Conservation (phyloP, 2,888 invertebrate species). For the Polietes domitor region DNA sequence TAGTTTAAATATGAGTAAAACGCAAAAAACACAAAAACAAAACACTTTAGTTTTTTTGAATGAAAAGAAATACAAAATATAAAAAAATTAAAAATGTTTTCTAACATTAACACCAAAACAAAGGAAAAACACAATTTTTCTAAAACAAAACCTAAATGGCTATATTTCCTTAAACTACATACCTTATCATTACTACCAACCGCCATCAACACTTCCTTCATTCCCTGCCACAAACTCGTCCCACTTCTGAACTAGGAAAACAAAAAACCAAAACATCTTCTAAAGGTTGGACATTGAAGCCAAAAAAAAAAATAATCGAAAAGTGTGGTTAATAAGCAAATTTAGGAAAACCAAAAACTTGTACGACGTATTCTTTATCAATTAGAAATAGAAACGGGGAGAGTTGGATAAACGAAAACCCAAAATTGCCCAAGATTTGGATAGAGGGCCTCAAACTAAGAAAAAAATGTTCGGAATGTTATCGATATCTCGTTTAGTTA, state of each 20-base stretch:
- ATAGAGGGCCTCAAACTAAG: no score
- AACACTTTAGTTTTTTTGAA: slow-evolving; percentile 1
- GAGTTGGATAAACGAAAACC: no score
- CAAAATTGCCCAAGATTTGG: no score
- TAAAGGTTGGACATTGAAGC: background rate
- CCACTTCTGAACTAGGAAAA: background rate
- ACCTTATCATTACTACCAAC: background rate
- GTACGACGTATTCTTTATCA: no score
- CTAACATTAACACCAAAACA: background rate
- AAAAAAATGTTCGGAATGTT: no score
- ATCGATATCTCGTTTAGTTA: no score
- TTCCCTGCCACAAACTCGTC: background rate
- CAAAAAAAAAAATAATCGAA: background rate
- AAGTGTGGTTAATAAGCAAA: background rate
- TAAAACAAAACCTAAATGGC: slow-evolving; percentile 9
- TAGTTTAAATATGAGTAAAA: slow-evolving; percentile 28
- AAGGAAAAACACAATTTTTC: background rate
- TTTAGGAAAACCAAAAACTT: no score
- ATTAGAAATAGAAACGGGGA: no score
- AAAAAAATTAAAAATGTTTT: slow-evolving; percentile 40
- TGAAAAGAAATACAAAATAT: slow-evolving; percentile 24
- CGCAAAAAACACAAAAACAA: slow-evolving; percentile 38
- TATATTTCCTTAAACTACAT: slow-evolving; percentile 18
- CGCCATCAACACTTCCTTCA: background rate
- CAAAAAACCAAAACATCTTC: background rate